A percentile compares a stretch with the other conserved stretches of the same genome.
phyloP scores from a whole-genome alignment of 2,888 invertebrate species.

The Pemphredon lugubris region DNA sequence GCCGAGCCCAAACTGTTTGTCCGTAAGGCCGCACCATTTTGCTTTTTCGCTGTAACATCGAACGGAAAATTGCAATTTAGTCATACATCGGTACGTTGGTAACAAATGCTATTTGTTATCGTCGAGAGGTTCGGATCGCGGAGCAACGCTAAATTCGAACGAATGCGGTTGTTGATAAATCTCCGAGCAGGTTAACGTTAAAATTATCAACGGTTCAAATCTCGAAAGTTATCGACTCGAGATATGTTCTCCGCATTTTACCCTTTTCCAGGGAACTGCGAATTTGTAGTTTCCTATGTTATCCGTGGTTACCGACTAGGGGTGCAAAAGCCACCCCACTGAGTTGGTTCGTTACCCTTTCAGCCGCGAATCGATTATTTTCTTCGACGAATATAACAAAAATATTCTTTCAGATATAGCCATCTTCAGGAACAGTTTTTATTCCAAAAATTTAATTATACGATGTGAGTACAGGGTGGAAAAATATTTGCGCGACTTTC shows the following conservation, averaged over 20 bases:
- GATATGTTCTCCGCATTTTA: slow-evolving; percentile 38
- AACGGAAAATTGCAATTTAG: too few relatives aligned
- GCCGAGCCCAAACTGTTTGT: slow-evolving; percentile 95
- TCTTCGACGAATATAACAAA: background rate
- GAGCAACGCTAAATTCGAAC: background rate
- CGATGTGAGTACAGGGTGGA: too few relatives aligned
- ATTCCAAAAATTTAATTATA: background rate
- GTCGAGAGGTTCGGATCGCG: background rate
- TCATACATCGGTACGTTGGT: too few relatives aligned
- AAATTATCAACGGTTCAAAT: background rate
- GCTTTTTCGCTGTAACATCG: slow-evolving; percentile 93
- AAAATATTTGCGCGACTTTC: too few relatives aligned
- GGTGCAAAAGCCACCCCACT: slow-evolving; percentile 35
- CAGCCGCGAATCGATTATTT: slow-evolving; percentile 8
- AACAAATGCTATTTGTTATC: slow-evolving; percentile 4
- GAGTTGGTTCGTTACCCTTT: background rate
- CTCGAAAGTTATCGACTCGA: slow-evolving; percentile 53
- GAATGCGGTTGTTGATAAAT: slow-evolving; percentile 25
- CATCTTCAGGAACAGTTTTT: too few relatives aligned
- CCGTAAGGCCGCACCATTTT: slow-evolving; percentile 93
- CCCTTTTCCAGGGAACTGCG: slow-evolving; percentile 40
- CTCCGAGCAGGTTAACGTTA: background rate
- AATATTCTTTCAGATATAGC: background rate
- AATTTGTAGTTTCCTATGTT: slow-evolving; percentile 49
- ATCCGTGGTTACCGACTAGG: slow-evolving; percentile 63